Percentiles rank a stretch among this genome's conserved stretches.
These are phyloP conservation scores for Eriosoma lanigerum DNA, from an alignment of 1,140 invertebrate species.

Conservation along the genomic window DNA sequence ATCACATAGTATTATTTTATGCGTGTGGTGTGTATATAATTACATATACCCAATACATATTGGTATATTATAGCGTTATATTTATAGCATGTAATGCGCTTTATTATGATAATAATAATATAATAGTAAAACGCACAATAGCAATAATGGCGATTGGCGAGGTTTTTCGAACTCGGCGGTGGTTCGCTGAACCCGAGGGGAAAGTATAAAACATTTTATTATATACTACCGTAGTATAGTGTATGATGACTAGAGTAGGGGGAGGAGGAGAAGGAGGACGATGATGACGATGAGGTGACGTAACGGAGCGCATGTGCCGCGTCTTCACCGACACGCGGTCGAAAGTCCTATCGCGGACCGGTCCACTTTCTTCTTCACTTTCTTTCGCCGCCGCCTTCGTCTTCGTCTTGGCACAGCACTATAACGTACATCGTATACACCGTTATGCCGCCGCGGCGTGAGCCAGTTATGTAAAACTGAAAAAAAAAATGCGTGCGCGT, in stretches of 20 bases:
- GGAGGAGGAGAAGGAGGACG: neutral
- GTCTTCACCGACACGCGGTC: neutral
- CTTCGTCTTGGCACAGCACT: neutral
- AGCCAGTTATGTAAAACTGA: slow-evolving; percentile 32
- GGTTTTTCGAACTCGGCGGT: slow-evolving; percentile 3
- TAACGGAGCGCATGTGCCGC: slow-evolving; percentile 27
- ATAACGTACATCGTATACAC: neutral
- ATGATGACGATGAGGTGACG: slow-evolving; percentile 51
- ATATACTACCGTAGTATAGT: neutral
- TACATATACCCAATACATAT: no score
- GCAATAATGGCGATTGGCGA: neutral
- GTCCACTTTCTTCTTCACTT: slow-evolving; percentile 49
- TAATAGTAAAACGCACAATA: neutral
- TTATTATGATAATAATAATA: neutral
- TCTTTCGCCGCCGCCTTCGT: slow-evolving; percentile 47
- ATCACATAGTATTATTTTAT: neutral
- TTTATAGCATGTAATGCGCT: neutral
- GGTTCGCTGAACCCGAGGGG: slow-evolving; percentile 23
- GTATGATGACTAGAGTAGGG: neutral
- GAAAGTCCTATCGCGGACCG: slow-evolving; percentile 49
- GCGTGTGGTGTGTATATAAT: neutral
- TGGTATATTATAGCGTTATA: neutral
- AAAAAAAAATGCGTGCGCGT: slow-evolving; percentile 1
- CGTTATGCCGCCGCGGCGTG: neutral
- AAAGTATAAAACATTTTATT: neutral